Conservation (phyloP, 1,140 invertebrate species). For the Meloidogyne hapla region DNA sequence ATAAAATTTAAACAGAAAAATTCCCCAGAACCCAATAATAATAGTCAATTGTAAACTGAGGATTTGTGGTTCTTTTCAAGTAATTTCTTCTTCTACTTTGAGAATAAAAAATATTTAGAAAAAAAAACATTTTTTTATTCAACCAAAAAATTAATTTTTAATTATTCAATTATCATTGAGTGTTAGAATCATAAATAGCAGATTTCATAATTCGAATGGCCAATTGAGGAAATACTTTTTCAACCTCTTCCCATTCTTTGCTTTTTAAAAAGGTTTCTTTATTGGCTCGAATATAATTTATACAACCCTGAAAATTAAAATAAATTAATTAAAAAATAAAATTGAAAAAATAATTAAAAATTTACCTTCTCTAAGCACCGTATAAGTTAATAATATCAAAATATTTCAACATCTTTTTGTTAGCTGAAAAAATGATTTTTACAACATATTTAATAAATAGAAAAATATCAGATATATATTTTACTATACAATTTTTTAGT, state of each 20-base stretch:
- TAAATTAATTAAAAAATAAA: not conserved
- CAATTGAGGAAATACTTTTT: not conserved
- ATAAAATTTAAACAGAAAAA: too few species aligned
- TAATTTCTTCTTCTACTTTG: too few species aligned
- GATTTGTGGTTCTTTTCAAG: too few species aligned
- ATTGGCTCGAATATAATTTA: not conserved
- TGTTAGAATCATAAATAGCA: not conserved
- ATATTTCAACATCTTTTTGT: not conserved
- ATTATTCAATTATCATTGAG: too few species aligned
- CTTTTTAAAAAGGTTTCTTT: not conserved
- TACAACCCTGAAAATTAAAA: not conserved
- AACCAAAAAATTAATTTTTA: too few species aligned
- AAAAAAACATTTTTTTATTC: too few species aligned
- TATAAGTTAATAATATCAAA: not conserved
- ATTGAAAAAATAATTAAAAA: not conserved
- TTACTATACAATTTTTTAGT: too few species aligned
- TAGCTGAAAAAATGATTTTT: not conserved
- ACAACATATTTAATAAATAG: too few species aligned
- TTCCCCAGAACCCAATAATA: too few species aligned
- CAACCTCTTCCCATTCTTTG: not conserved
- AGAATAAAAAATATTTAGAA: too few species aligned
- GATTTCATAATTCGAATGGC: not conserved
- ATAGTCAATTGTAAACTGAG: too few species aligned
- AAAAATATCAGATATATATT: too few species aligned
- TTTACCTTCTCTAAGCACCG: not conserved